Evolutionary conservation across 2,797 vertebrate genomes (phyloP).

Genomic region (Hemitrygon akajei): DNA sequence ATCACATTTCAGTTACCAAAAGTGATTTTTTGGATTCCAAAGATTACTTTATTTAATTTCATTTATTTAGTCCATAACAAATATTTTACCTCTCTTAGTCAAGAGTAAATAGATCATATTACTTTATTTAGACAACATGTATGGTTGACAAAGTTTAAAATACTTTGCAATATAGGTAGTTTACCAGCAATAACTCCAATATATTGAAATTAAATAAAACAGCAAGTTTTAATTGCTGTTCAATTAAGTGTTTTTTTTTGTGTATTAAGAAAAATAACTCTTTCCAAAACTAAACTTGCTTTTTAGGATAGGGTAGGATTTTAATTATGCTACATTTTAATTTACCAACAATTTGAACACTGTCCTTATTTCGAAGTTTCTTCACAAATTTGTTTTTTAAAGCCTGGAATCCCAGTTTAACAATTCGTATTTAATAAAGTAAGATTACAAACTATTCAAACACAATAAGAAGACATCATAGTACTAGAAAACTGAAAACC

Average conservation of each 20-base stretch:
- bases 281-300: background rate
- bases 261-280: background rate
- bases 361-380: background rate
- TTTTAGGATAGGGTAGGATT: background rate
- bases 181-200: background rate
- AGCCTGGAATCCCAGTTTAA: background rate
- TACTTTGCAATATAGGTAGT: background rate
- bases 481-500: background rate
- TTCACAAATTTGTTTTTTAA: background rate
- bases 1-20: background rate
- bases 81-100: background rate
- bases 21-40: background rate
- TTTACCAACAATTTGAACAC: background rate
- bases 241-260: background rate
- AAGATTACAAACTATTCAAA: conserved; percentile 1
- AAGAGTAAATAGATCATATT: background rate
- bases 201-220: background rate
- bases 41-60: background rate
- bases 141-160: background rate
- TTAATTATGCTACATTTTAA: background rate
- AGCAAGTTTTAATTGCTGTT: background rate
- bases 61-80: background rate
- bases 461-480: background rate
- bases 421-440: background rate
- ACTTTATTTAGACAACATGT: background rate